Evolutionary conservation across 2,113 vertebrate species (phyloP).

Genomic region (Mormoops blainvillei): DNA sequence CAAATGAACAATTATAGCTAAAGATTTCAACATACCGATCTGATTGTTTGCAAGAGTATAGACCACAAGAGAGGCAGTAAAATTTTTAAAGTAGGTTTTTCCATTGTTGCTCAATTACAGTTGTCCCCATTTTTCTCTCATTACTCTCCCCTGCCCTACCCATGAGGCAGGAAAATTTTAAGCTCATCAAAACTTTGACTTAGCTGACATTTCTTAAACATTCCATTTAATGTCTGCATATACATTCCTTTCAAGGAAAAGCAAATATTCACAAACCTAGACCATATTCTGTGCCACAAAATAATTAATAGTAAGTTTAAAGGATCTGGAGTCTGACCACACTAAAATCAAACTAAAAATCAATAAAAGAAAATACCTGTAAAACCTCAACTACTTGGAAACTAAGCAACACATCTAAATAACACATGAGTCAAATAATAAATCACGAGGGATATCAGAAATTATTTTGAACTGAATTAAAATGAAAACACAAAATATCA

Average conservation of each 20-base stretch:
- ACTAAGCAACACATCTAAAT: background rate
- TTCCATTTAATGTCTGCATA: background rate
- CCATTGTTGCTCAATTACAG: too few species aligned
- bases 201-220: background rate
- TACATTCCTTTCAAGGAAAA: background rate
- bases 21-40: background rate
- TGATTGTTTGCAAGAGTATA: background rate
- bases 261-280: background rate
- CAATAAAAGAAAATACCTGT: background rate
- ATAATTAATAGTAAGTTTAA: background rate
- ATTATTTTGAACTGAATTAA: slow-evolving; percentile 15
- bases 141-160: too few species aligned
- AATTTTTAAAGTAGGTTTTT: too few species aligned
- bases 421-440: background rate
- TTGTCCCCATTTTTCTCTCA: too few species aligned
- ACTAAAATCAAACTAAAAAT: slow-evolving; percentile 27
- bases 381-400: slow-evolving; percentile 1
- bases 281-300: background rate
- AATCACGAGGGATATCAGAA: background rate
- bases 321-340: background rate
- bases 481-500: background rate
- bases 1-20: background rate
- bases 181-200: background rate
- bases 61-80: background rate
- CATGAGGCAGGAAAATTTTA: background rate